Conservation (phyloP, 2,888 invertebrate genomes). For the Oasisia sp. region DNA sequence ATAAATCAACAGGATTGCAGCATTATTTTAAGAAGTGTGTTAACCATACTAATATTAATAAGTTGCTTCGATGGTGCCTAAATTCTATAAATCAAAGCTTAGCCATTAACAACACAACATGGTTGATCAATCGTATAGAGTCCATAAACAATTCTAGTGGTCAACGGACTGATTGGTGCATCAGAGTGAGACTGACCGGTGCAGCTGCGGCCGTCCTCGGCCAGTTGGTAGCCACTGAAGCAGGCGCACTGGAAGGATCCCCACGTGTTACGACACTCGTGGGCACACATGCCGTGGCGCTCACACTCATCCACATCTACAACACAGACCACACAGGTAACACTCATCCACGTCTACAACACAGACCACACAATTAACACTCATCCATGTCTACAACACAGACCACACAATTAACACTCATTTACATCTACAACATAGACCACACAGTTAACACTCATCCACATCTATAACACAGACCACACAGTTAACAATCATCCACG, state of each 20-base stretch:
- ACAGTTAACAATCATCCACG: background rate
- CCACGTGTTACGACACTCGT: conserved; percentile 89
- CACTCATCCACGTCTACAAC: background rate
- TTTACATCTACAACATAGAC: background rate
- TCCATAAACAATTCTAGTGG: too few species aligned
- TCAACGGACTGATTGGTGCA: too few species aligned
- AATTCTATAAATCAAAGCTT: too few species aligned
- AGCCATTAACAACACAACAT: too few species aligned
- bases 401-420: background rate
- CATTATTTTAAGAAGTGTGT: background rate
- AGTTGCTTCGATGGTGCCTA: too few species aligned
- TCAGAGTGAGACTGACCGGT: conserved; percentile 47
- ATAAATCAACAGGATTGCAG: background rate
- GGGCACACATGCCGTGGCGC: conserved; percentile 77
- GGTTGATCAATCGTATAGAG: too few species aligned
- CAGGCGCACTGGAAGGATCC: conserved; percentile 91
- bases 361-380: background rate
- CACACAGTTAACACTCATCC: background rate
- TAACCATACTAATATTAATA: background rate
- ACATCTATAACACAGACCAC: background rate
- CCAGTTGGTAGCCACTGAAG: conserved; percentile 82
- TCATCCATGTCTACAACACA: background rate
- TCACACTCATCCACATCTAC: conserved; percentile 78
- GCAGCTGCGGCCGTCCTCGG: conserved; percentile 75
- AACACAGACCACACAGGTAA: background rate